Evolutionary conservation across 1,140 invertebrate genomes (phyloP).

Genomic region (Cephus cinctus): DNA sequence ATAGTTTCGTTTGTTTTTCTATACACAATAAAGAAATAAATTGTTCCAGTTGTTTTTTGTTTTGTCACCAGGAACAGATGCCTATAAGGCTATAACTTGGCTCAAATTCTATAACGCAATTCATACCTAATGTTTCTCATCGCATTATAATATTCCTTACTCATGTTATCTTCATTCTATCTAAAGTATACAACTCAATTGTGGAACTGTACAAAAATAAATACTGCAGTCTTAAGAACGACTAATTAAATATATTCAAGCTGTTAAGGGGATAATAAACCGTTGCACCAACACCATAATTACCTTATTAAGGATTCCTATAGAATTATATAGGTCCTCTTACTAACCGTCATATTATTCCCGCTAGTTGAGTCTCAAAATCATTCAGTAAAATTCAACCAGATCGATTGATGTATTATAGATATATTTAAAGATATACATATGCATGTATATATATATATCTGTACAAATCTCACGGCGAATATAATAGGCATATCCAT

Average conservation of each 20-base stretch:
- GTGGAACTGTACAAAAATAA: constrained; percentile 51
- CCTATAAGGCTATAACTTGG: neutral
- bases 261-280: constrained; percentile 33
- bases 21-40: neutral
- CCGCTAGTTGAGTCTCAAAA: constrained; percentile 3
- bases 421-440: too few relatives aligned
- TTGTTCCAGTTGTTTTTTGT: neutral
- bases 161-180: neutral
- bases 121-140: neutral
- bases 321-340: constrained; percentile 6
- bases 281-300: constrained; percentile 41
- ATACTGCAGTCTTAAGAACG: constrained; percentile 45
- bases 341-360: too few relatives aligned
- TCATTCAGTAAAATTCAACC: neutral
- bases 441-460: too few relatives aligned
- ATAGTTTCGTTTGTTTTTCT: neutral
- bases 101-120: neutral
- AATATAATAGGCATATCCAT: too few relatives aligned
- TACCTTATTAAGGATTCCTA: constrained; percentile 19
- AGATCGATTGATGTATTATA: too few relatives aligned
- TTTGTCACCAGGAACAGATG: neutral
- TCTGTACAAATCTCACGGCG: too few relatives aligned
- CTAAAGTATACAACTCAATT: constrained; percentile 19
- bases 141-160: neutral
- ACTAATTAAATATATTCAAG: constrained; percentile 41